A percentile compares a stretch with the other conserved stretches of the same genome.
Conservation (phyloP, 2,113 vertebrate genomes). For the Ploceus nigricollis region DNA sequence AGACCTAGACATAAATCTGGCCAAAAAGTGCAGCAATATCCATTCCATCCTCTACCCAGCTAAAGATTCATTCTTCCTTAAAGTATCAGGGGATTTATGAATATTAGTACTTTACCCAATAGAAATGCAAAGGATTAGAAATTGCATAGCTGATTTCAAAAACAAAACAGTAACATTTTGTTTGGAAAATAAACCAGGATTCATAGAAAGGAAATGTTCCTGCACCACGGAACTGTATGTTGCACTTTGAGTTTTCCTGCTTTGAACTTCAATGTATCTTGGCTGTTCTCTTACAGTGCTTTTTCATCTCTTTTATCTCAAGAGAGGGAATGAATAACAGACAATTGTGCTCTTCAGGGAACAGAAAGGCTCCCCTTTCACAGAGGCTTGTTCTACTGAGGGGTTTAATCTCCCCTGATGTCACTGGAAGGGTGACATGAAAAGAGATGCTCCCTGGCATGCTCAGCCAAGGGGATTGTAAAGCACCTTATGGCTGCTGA, state of each 20-base stretch:
- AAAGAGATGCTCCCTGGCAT: neutral
- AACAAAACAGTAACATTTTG: neutral
- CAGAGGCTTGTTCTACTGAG: neutral
- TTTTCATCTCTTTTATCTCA: neutral
- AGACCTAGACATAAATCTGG: neutral
- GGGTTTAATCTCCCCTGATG: neutral
- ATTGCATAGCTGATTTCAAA: neutral
- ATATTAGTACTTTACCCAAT: neutral
- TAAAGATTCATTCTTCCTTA: neutral
- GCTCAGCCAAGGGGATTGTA: neutral
- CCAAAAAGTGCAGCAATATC: neutral
- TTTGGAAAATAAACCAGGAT: neutral
- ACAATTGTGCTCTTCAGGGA: neutral
- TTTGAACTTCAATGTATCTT: neutral
- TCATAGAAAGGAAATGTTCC: neutral
- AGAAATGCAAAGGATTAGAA: neutral
- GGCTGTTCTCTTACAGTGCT: neutral
- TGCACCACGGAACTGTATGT: neutral
- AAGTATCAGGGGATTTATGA: neutral
- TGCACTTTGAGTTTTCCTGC: neutral
- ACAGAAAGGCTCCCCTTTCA: neutral
- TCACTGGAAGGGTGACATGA: neutral
- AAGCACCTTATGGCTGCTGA: neutral
- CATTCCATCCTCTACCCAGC: neutral
- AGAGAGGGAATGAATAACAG: neutral